Evolutionary conservation across 2,797 vertebrate species (phyloP), one percentile per base, ranked within the genome.

Genomic region (Hybognathus amarus): DNA sequence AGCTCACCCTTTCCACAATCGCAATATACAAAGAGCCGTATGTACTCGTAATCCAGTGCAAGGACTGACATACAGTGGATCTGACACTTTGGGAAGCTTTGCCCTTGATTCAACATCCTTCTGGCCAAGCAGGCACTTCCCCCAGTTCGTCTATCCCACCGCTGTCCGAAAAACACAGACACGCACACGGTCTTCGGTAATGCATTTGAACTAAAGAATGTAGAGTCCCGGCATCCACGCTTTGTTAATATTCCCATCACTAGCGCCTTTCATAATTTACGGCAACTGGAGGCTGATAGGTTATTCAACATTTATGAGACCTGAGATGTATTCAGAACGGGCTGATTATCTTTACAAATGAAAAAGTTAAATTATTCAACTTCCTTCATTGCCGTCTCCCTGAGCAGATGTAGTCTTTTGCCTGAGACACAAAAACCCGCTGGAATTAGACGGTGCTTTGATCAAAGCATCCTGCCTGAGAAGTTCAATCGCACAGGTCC

Each of bases 221-320:
- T 52, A 54, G 59, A 50, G 74, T 52, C 82, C 56, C 47, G 54
- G 83, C 78, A 87, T 73, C 67, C 45, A 85, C 38, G 92, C 92
- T 95, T 94, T 95, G 96, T 99, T 99, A 98, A 97, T 97, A 99
- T 99, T 99, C 97, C 92, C 93, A 87, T 95, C 95, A 94, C 95
- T 90, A 91, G 94, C 91, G 95, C 93, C 96, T 97, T 98, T 97
- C 97, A 99, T 99, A 99, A 99, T 99, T 99, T 96, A 98, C 97
- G 96, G 95, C 96, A 97, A 97, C 96, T 97, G 96, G 96, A 97
- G 96, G 96, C 96, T 97, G 97, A 98, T 98, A 97, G 97, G 97
- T 98, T 97, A 98, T 99, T 99, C 97, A 99, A 98, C 97, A 99
- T 99, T 99, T 98, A 99, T 99, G 98, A 99, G 98, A 96, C 96